phyloP scores from a whole-genome alignment of 2,888 invertebrate genomes.

The Erebia epiphron region DNA sequence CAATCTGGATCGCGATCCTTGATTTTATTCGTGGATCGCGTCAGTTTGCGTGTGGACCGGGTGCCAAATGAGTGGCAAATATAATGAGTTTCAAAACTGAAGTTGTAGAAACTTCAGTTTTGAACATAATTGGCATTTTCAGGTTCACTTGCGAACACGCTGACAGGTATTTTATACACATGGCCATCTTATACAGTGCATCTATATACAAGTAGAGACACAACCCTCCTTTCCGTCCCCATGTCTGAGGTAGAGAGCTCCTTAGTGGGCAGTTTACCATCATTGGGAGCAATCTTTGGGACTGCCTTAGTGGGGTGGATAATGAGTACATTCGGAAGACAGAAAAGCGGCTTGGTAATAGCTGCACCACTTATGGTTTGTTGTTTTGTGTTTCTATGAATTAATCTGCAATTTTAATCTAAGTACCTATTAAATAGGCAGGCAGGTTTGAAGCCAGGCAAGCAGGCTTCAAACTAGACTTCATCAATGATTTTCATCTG shows the following conservation, averaged over 20 bases:
- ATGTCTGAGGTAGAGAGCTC: slow-evolving; percentile 77
- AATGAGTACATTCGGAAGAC: slow-evolving; percentile 79
- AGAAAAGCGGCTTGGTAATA: slow-evolving; percentile 75
- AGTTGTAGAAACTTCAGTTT: no score
- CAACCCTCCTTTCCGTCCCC: slow-evolving; percentile 66
- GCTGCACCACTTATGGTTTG: slow-evolving; percentile 77
- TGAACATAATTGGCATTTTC: slow-evolving; percentile 41
- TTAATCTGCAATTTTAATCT: no score
- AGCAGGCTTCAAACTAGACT: no score
- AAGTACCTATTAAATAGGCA: no score
- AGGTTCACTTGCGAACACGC: slow-evolving; percentile 59
- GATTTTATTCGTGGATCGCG: no score
- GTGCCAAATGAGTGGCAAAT: no score
- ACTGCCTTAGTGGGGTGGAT: slow-evolving; percentile 71
- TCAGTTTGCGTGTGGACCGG: no score
- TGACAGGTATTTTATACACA: slow-evolving; percentile 70
- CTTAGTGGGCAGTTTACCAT: slow-evolving; percentile 81
- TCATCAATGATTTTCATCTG: no score
- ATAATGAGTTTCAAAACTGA: no score
- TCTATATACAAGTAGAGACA: slow-evolving; percentile 61
- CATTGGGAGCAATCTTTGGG: slow-evolving; percentile 78
- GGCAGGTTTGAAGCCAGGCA: no score
- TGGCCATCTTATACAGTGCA: slow-evolving; percentile 84
- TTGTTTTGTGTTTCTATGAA: slow-evolving; percentile 16
- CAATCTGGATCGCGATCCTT: no score